Conservation (phyloP, 1,140 invertebrate species). For the Heliconius nattereri region DNA sequence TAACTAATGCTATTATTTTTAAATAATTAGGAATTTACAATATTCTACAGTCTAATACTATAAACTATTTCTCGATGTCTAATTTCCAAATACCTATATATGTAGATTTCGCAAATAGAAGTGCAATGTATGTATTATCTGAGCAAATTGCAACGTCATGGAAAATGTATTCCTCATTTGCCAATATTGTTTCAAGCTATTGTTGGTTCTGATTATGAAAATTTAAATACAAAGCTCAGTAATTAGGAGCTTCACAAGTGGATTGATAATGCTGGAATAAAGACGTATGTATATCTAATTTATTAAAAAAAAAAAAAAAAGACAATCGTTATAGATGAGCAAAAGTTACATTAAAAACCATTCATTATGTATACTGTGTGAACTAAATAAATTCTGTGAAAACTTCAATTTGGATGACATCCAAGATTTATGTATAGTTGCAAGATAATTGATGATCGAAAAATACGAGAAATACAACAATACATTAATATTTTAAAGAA, state of each 20-base stretch:
- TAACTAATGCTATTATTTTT: neutral
- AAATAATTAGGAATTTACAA: neutral
- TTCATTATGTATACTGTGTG: neutral
- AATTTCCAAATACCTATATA: neutral
- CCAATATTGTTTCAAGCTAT: slow-evolving; percentile 12
- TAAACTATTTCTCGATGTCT: neutral
- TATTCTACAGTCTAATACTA: neutral
- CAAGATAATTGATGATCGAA: slow-evolving; percentile 5
- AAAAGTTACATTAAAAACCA: neutral
- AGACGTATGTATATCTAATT: neutral
- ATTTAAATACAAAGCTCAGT: slow-evolving; percentile 1
- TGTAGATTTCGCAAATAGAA: neutral
- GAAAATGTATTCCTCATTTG: slow-evolving; percentile 17
- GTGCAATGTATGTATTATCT: neutral
- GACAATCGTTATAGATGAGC: neutral
- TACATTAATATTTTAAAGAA: neutral
- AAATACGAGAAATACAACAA: neutral
- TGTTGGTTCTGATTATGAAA: slow-evolving; percentile 5
- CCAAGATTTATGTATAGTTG: slow-evolving; percentile 29
- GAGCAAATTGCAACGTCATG: slow-evolving; percentile 20
- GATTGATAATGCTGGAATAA: neutral
- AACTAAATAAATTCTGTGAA: slow-evolving; percentile 18
- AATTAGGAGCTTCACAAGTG: neutral
- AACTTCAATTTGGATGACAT: slow-evolving; percentile 28
- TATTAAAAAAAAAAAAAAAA: neutral